Percentiles rank a stretch among this genome's conserved stretches.
Evolutionary conservation across 2,888 invertebrate genomes (phyloP).

Genomic region (Dilophus febrilis): DNA sequence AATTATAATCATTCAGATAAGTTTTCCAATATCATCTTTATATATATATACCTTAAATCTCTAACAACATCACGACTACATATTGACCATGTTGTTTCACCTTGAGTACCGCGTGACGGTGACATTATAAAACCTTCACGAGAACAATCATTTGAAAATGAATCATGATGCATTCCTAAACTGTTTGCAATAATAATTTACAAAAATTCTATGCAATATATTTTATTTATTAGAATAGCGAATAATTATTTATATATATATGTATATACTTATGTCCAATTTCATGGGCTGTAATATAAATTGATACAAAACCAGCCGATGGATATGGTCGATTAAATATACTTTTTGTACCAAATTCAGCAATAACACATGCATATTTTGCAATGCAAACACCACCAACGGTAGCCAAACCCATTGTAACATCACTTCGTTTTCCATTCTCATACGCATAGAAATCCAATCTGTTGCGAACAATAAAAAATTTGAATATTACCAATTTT

Average conservation of each 20-base stretch:
- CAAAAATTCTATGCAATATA: slow-evolving; percentile 5
- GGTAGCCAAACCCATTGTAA: slow-evolving; percentile 68
- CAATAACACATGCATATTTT: slow-evolving; percentile 57
- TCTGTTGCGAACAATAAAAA: slow-evolving; percentile 28
- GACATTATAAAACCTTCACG: slow-evolving; percentile 71
- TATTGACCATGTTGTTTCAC: slow-evolving; percentile 60
- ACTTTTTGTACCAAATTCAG: slow-evolving; percentile 59
- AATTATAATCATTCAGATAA: no score
- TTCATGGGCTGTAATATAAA: slow-evolving; percentile 68
- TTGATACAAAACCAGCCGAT: slow-evolving; percentile 67
- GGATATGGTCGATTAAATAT: slow-evolving; percentile 60
- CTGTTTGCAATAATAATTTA: slow-evolving; percentile 33
- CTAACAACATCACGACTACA: slow-evolving; percentile 52
- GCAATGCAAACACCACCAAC: slow-evolving; percentile 60
- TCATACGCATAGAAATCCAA: slow-evolving; percentile 57
- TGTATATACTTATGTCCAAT: slow-evolving; percentile 60
- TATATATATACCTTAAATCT: slow-evolving; percentile 35
- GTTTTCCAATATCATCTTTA: no score
- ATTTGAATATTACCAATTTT: slow-evolving; percentile 2
- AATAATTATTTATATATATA: slow-evolving; percentile 1
- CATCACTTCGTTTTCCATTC: slow-evolving; percentile 48
- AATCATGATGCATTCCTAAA: slow-evolving; percentile 67
- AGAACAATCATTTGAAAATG: slow-evolving; percentile 50
- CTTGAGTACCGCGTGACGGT: slow-evolving; percentile 57
- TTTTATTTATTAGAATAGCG: slow-evolving; percentile 2